Percentiles rank a stretch among this genome's conserved stretches.
Evolutionary conservation across 2,888 invertebrate species (phyloP).

Genomic region (Panzeria rudis): DNA sequence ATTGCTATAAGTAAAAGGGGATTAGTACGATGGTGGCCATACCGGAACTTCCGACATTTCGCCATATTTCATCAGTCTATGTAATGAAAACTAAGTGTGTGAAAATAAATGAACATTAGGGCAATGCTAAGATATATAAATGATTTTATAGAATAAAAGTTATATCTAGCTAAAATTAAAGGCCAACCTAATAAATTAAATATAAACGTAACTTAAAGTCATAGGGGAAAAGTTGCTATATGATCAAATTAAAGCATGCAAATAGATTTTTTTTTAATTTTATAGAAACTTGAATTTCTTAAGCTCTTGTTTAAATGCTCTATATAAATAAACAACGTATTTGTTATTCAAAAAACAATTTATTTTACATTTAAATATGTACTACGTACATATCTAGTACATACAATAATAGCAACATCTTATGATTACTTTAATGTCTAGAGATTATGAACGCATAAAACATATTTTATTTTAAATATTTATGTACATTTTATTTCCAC

Average conservation of each 20-base stretch:
- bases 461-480: slow-evolving; percentile 54
- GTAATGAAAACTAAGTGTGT: slow-evolving; percentile 26
- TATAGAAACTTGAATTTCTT: not conserved
- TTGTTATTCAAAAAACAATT: slow-evolving; percentile 6
- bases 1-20: slow-evolving; percentile 80
- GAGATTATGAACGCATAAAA: slow-evolving; percentile 60
- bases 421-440: slow-evolving; percentile 66
- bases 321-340: not conserved
- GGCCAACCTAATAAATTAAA: not conserved
- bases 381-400: not conserved
- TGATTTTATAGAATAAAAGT: not conserved
- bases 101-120: slow-evolving; percentile 2
- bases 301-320: not conserved
- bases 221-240: not conserved
- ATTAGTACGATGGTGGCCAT: slow-evolving; percentile 78
- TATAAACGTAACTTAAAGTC: not conserved
- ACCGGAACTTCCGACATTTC: slow-evolving; percentile 80
- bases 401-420: slow-evolving; percentile 45
- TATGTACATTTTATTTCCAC: slow-evolving; percentile 24
- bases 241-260: not conserved
- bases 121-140: not conserved
- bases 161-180: not conserved
- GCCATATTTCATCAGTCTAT: slow-evolving; percentile 76
- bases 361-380: slow-evolving; percentile 13
- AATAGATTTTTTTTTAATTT: not conserved